Percentiles rank a stretch among this genome's conserved stretches.
Conservation (phyloP, 1,140 invertebrate species). For the Drosophila eugracilis region DNA sequence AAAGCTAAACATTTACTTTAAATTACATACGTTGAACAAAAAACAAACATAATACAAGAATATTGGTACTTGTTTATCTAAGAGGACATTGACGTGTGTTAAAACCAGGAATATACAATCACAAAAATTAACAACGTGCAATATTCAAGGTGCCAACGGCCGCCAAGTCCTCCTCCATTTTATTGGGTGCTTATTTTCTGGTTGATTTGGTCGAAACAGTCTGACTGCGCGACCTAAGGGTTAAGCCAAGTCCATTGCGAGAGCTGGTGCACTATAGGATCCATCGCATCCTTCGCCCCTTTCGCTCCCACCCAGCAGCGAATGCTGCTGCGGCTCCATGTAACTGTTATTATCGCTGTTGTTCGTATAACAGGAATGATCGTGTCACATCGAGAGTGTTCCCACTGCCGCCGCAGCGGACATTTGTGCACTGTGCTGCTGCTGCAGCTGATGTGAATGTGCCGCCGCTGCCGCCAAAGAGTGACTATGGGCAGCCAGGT, state of each 20-base stretch:
- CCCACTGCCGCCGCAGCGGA: conserved; percentile 74
- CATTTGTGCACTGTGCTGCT: conserved; percentile 75
- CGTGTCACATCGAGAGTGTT: conserved; percentile 81
- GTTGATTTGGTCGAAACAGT: conserved; percentile 30
- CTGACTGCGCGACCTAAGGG: conserved; percentile 47
- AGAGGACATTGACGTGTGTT: conserved; percentile 17
- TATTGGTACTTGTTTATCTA: conserved; percentile 4
- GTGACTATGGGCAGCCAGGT: conserved; percentile 74
- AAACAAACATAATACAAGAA: conserved; percentile 72
- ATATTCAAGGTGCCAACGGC: conserved; percentile 66
- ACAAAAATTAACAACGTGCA: conserved; percentile 84
- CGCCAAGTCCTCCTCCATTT: conserved; percentile 21
- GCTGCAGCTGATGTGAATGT: conserved; percentile 76
- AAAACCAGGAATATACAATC: conserved; percentile 80
- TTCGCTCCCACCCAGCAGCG: conserved; percentile 35
- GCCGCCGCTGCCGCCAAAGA: conserved; percentile 62
- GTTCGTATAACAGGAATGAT: conserved; percentile 34
- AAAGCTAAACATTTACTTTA: conserved; percentile 52
- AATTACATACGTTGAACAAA: conserved; percentile 58
- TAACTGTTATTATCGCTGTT: conserved; percentile 28
- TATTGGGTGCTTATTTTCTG: conserved; percentile 3
- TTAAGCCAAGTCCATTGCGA: conserved; percentile 64
- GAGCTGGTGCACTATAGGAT: conserved; percentile 65
- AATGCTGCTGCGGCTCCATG: conserved; percentile 48
- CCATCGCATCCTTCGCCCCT: neutral